Conservation (phyloP, 2,113 vertebrate species). For the Hypomesus transpacificus region DNA sequence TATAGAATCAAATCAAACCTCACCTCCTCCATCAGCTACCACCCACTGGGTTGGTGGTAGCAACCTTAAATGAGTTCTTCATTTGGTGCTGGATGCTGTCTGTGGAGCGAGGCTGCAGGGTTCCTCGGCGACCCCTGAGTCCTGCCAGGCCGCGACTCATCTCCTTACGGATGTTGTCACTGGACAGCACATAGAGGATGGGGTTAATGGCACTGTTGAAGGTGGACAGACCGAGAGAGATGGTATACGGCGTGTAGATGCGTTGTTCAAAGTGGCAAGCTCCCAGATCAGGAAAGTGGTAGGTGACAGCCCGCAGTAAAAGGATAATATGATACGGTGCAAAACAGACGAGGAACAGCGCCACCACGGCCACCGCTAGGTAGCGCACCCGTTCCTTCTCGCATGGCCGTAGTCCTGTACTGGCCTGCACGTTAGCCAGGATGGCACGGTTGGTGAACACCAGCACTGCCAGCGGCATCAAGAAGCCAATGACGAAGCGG, state of each 20-base stretch:
- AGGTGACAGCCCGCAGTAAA: constrained; percentile 63
- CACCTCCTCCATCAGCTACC: not conserved
- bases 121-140: constrained; percentile 33
- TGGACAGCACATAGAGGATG: constrained; percentile 80
- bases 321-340: constrained; percentile 83
- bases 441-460: constrained; percentile 74
- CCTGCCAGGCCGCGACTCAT: constrained; percentile 41
- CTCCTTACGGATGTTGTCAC: constrained; percentile 74
- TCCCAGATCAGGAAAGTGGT: constrained; percentile 30
- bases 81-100: constrained; percentile 44
- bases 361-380: constrained; percentile 68
- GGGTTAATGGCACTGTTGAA: constrained; percentile 80
- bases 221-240: constrained; percentile 79
- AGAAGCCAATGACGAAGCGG: constrained; percentile 76
- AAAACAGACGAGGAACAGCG: constrained; percentile 84
- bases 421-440: constrained; percentile 62
- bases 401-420: constrained; percentile 53
- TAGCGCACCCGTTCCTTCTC: constrained; percentile 76
- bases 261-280: constrained; percentile 59
- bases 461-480: constrained; percentile 71
- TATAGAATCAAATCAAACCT: not conserved
- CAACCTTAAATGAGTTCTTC: constrained; percentile 41
- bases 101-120: constrained; percentile 7
- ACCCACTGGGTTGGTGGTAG: not conserved
- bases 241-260: constrained; percentile 68